Evolutionary conservation across 2,888 invertebrate genomes (phyloP).

Genomic region (Agrochola lota): DNA sequence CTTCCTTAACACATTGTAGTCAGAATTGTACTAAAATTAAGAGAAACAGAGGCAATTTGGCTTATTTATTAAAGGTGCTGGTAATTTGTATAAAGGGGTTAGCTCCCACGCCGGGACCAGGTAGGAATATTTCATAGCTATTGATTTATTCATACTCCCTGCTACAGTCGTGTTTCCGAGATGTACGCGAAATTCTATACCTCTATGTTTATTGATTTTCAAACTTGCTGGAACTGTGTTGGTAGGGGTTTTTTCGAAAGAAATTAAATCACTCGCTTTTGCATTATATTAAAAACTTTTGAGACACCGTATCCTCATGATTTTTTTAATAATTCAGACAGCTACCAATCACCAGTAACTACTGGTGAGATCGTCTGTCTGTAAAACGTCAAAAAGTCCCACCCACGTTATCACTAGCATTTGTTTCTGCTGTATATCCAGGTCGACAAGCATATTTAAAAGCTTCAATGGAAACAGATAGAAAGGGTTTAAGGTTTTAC

Average conservation of each 20-base stretch:
- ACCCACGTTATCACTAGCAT: neutral
- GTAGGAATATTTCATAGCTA: slow-evolving; percentile 52
- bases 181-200: neutral
- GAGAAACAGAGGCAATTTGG: slow-evolving; percentile 30
- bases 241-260: no score
- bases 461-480: neutral
- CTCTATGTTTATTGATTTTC: slow-evolving; percentile 4
- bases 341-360: no score
- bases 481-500: neutral
- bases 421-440: neutral
- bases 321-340: neutral
- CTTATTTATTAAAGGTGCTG: slow-evolving; percentile 47
- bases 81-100: slow-evolving; percentile 53
- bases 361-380: no score
- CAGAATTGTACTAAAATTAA: slow-evolving; percentile 30
- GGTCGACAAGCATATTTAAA: neutral
- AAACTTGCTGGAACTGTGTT: neutral
- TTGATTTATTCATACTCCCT: slow-evolving; percentile 50
- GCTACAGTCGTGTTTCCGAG: slow-evolving; percentile 13
- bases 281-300: neutral
- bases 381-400: neutral
- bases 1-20: neutral
- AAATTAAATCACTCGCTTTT: neutral
- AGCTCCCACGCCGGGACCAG: slow-evolving; percentile 8
- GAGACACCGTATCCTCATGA: neutral